Percentiles rank a stretch among this genome's conserved stretches.
phyloP scores from a whole-genome alignment of 2,113 vertebrate genomes.

The Neolamprologus hecqui region DNA sequence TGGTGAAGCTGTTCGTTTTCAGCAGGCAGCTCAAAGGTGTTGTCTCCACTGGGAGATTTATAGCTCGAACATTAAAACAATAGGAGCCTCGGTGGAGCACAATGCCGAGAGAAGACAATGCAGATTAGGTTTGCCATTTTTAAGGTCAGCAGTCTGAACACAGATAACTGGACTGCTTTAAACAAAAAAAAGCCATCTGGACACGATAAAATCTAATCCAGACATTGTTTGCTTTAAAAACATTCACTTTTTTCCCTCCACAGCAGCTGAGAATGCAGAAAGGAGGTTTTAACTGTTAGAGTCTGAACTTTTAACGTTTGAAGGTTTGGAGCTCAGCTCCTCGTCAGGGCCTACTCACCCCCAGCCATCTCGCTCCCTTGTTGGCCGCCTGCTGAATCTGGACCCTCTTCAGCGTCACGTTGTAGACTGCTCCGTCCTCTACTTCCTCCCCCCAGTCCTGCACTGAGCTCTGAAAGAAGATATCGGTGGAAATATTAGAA shows the following conservation, averaged over 20 bases:
- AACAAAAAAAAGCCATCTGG: not conserved
- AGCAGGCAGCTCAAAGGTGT: conserved; percentile 32
- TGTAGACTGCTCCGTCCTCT: conserved; percentile 93
- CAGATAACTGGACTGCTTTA: not conserved
- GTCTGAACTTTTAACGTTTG: not conserved
- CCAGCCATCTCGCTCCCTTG: conserved; percentile 85
- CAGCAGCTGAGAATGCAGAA: not conserved
- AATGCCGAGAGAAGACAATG: not conserved
- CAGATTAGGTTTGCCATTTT: not conserved
- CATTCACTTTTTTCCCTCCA: not conserved
- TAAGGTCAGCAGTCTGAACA: not conserved
- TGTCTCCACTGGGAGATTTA: conserved; percentile 22
- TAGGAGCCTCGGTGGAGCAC: not conserved
- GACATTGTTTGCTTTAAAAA: not conserved
- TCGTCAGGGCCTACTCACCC: conserved; percentile 54
- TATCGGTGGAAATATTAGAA: not conserved
- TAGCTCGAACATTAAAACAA: conserved; percentile 36
- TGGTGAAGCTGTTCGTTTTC: conserved; percentile 13
- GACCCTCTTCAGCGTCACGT: conserved; percentile 90
- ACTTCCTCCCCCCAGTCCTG: conserved; percentile 95
- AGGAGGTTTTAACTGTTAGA: not conserved
- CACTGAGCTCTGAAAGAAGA: conserved; percentile 80
- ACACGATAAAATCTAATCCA: not conserved
- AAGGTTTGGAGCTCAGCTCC: not conserved
- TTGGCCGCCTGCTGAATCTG: conserved; percentile 94